Percentiles rank a stretch among this genome's conserved stretches.
phyloP scores from a whole-genome alignment of 1,140 invertebrate genomes.

The Cylas formicarius region DNA sequence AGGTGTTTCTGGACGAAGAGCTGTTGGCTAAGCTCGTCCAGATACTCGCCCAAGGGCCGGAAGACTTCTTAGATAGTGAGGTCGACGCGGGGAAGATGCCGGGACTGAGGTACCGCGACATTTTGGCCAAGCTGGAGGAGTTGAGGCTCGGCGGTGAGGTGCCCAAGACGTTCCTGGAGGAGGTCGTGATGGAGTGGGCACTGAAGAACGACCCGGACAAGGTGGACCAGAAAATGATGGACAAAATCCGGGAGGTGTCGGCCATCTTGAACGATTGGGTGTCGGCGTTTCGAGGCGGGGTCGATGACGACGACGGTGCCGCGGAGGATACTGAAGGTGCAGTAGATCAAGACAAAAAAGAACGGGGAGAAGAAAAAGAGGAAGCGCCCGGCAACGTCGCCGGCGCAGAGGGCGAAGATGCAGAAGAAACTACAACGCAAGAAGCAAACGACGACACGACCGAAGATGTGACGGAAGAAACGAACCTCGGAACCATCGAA shows the following conservation, averaged over 20 bases:
- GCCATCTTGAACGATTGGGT: slow-evolving; percentile 16
- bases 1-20: slow-evolving; percentile 20
- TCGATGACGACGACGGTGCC: slow-evolving; percentile 2
- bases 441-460: not conserved
- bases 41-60: slow-evolving; percentile 17
- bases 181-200: slow-evolving; percentile 30
- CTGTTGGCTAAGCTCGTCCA: slow-evolving; percentile 18
- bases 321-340: slow-evolving; percentile 4
- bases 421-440: slow-evolving; percentile 2
- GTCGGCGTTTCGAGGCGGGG: not conserved
- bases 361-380: slow-evolving; percentile 9
- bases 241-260: slow-evolving; percentile 26
- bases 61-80: slow-evolving; percentile 16
- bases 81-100: slow-evolving; percentile 21
- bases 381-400: slow-evolving; percentile 3
- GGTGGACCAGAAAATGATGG: slow-evolving; percentile 23
- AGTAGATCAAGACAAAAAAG: slow-evolving; percentile 10
- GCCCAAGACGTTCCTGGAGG: slow-evolving; percentile 18
- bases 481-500: not conserved
- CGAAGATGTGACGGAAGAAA: not conserved
- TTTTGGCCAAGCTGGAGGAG: slow-evolving; percentile 22
- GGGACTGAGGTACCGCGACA: slow-evolving; percentile 19
- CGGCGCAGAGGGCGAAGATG: slow-evolving; percentile 14
- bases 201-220: slow-evolving; percentile 23
- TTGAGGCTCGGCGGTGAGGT: slow-evolving; percentile 5